A percentile compares a stretch with the other conserved stretches of the same genome.
Evolutionary conservation across 1,140 invertebrate genomes (phyloP).

Genomic region (Halictus rubicundus): DNA sequence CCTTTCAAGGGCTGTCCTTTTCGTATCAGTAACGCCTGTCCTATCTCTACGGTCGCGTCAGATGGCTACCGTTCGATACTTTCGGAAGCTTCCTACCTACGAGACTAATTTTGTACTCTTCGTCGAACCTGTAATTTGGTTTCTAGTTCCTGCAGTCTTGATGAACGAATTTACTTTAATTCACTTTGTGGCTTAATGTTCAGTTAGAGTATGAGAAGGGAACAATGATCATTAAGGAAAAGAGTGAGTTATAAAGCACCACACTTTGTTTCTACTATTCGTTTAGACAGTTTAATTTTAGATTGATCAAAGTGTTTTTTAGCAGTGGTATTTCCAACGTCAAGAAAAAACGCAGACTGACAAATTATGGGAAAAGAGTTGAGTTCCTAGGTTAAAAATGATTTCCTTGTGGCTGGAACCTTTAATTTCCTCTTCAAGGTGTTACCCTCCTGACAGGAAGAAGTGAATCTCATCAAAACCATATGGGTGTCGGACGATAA

Average conservation of each 20-base stretch:
- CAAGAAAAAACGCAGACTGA: no score
- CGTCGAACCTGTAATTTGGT: conserved; percentile 22
- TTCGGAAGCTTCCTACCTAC: conserved; percentile 17
- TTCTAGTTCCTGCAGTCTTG: neutral
- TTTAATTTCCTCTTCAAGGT: neutral
- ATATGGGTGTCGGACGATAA: conserved; percentile 10
- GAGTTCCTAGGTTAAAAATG: neutral
- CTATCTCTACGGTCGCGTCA: conserved; percentile 31
- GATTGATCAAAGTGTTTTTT: no score
- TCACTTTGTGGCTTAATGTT: no score
- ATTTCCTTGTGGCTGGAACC: neutral
- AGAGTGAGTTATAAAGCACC: no score
- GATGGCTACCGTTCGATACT: conserved; percentile 48
- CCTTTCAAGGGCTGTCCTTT: conserved; percentile 48
- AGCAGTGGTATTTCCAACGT: no score
- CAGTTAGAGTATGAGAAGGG: no score
- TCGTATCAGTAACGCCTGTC: conserved; percentile 53
- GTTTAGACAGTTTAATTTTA: no score
- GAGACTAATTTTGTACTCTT: conserved; percentile 16
- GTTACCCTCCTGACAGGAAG: neutral
- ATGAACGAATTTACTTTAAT: neutral
- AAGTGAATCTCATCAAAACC: conserved; percentile 7
- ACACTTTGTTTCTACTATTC: no score
- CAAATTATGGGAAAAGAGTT: no score
- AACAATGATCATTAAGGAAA: no score